Conservation (phyloP, 2,113 vertebrate species). For the Prunella himalayana region DNA sequence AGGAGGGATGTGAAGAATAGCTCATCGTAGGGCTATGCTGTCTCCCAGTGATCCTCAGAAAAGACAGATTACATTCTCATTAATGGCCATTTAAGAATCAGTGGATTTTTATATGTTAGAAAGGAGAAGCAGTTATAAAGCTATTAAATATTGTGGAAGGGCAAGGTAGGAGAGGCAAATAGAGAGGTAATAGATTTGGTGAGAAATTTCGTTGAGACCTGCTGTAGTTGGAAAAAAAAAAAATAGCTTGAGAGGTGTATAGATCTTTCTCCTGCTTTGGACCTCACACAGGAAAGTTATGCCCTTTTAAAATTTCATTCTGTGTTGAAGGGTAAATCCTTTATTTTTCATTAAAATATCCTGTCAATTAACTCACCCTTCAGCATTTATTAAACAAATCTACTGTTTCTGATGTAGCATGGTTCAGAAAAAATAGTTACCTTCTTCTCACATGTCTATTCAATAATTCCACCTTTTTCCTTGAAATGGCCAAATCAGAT, state of each 20-base stretch:
- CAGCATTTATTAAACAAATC: neutral
- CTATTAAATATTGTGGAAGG: neutral
- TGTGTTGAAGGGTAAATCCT: neutral
- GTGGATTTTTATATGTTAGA: neutral
- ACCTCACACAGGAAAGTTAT: neutral
- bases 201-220: neutral
- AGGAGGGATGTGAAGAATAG: neutral
- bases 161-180: neutral
- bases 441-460: neutral
- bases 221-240: neutral
- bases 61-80: neutral
- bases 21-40: neutral
- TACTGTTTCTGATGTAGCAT: neutral
- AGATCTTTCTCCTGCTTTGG: neutral
- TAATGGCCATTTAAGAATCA: neutral
- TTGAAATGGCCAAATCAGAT: neutral
- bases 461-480: neutral
- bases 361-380: neutral
- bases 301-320: neutral
- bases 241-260: neutral
- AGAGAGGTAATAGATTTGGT: neutral
- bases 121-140: neutral
- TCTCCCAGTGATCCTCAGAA: neutral
- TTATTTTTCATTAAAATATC: neutral
- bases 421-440: neutral